Evolutionary conservation across 2,888 invertebrate species (phyloP).

Genomic region (Chrysodeixis includens): DNA sequence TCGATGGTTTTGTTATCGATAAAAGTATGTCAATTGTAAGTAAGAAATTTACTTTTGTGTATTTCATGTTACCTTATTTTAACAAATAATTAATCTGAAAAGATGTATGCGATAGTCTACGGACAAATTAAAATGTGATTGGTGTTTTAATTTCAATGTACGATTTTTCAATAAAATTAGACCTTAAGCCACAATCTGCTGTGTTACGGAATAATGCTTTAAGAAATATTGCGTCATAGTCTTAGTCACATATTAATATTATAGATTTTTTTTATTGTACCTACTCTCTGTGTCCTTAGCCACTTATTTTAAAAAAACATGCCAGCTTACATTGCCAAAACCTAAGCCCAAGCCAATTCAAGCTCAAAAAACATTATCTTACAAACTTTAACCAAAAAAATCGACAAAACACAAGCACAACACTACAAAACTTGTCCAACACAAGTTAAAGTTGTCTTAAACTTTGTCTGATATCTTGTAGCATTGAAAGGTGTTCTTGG

Average conservation of each 20-base stretch:
- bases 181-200: too few relatives aligned
- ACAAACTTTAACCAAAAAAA: conserved; percentile 13
- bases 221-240: too few relatives aligned
- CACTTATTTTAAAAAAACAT: too few relatives aligned
- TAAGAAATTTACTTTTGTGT: neutral
- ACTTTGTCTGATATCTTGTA: conserved; percentile 62
- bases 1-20: conserved; percentile 37
- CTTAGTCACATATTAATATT: too few relatives aligned
- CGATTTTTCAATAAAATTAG: too few relatives aligned
- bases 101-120: too few relatives aligned
- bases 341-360: neutral
- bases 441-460: conserved; percentile 71
- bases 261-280: too few relatives aligned
- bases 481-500: conserved; percentile 59
- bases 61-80: neutral
- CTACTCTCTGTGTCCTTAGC: too few relatives aligned
- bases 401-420: conserved; percentile 50
- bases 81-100: too few relatives aligned
- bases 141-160: too few relatives aligned
- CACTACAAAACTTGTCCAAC: conserved; percentile 61
- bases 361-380: conserved; percentile 10
- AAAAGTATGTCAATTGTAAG: conserved; percentile 28
- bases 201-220: too few relatives aligned
- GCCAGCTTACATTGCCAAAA: neutral
- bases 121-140: too few relatives aligned